A percentile compares a stretch with the other conserved stretches of the same genome.
phyloP scores from a whole-genome alignment of 53 echinoderm and acorn worm genomes.

The Holothuria leucospilota region DNA sequence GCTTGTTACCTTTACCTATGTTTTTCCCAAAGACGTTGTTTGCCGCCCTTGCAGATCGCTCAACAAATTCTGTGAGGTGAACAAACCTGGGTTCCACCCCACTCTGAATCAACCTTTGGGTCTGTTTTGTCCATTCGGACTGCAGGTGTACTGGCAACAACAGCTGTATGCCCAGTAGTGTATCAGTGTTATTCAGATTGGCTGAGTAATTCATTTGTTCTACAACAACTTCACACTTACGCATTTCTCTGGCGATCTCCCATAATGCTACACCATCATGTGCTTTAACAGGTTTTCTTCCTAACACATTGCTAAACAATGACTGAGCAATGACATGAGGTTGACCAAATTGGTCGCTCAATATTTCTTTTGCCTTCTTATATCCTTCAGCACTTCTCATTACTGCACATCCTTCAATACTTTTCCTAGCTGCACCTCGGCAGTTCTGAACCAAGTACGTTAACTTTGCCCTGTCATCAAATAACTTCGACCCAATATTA shows the following conservation, averaged over 20 bases:
- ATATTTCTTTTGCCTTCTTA: slow-evolving; percentile 34
- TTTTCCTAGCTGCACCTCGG: slow-evolving; percentile 51
- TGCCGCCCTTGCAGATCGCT: slow-evolving; percentile 32
- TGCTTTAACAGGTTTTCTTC: slow-evolving; percentile 23
- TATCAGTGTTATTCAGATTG: slow-evolving; percentile 43
- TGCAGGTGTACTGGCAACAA: slow-evolving; percentile 46
- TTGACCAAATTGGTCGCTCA: slow-evolving; percentile 59
- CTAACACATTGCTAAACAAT: slow-evolving; percentile 21
- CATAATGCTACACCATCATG: slow-evolving; percentile 41
- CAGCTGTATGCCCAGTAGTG: slow-evolving; percentile 45
- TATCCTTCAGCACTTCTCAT: slow-evolving; percentile 30
- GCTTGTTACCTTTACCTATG: slow-evolving; percentile 2
- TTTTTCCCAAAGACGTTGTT: slow-evolving; percentile 55
- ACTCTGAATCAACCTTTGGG: slow-evolving; percentile 6
- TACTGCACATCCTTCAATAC: slow-evolving; percentile 55
- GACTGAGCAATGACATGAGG: slow-evolving; percentile 44
- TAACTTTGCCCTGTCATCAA: slow-evolving; percentile 37
- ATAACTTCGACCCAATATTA: slow-evolving; percentile 22
- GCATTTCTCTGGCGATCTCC: slow-evolving; percentile 51
- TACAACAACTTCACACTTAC: slow-evolving; percentile 19
- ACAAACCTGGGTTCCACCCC: slow-evolving; percentile 30
- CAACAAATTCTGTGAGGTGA: slow-evolving; percentile 55
- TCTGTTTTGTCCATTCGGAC: slow-evolving; percentile 31
- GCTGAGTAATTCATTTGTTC: slow-evolving; percentile 42
- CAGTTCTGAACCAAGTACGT: slow-evolving; percentile 55